These are phyloP conservation scores for Allolobophora icterica DNA, from an alignment of 2,888 invertebrate species.

Conservation along the genomic window DNA sequence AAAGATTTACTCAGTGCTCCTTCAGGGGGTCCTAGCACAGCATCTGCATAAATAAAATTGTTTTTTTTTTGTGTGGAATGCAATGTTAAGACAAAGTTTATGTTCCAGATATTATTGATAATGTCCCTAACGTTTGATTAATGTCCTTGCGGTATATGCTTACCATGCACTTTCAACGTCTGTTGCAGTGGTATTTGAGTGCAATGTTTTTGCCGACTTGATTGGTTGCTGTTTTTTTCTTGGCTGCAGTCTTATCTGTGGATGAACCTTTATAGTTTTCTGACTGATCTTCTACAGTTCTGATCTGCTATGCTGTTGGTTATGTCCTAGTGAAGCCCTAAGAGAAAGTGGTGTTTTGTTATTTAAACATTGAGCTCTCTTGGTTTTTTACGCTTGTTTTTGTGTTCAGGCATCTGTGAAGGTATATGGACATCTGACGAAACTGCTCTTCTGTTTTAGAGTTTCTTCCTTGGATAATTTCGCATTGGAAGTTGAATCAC, in stretches of 20 bases:
- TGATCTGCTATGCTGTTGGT: background rate
- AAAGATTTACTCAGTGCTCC: no score
- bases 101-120: background rate
- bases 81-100: background rate
- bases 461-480: conserved; percentile 1
- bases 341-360: background rate
- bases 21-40: no score
- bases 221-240: background rate
- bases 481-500: background rate
- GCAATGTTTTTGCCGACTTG: background rate
- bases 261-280: background rate
- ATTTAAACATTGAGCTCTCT: background rate
- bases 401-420: background rate
- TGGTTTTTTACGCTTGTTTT: background rate
- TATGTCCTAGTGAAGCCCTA: background rate
- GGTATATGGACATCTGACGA: background rate
- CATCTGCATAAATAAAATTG: no score
- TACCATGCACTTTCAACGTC: background rate
- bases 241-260: background rate
- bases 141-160: no score
- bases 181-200: conserved; percentile 3
- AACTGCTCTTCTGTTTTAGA: background rate
- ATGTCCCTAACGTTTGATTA: background rate
- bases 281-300: background rate
- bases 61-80: no score